Percentiles rank a stretch among this genome's conserved stretches.
Conservation (phyloP, 2,888 invertebrate species). For the Himalopsyche kuldschensis region DNA sequence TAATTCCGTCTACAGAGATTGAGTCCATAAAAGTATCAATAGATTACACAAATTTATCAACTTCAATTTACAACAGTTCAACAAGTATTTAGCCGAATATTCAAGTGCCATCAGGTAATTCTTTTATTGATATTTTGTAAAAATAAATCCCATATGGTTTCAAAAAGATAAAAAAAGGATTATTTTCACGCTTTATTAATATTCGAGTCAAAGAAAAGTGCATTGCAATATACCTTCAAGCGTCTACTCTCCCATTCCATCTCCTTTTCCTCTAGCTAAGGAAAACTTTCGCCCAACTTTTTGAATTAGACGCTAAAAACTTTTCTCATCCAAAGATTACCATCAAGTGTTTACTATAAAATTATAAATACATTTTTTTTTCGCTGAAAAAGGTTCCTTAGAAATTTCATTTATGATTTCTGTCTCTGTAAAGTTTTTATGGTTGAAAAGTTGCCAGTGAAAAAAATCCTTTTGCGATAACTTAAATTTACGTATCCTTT, state of each 20-base stretch:
- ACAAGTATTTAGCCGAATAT: no score
- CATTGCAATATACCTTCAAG: neutral
- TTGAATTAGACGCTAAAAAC: conserved; percentile 63
- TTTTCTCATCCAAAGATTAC: conserved; percentile 65
- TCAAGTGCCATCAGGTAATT: no score
- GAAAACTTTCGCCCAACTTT: conserved; percentile 48
- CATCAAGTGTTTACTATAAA: conserved; percentile 62
- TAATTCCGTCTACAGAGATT: no score
- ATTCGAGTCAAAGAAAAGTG: neutral
- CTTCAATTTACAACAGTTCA: no score
- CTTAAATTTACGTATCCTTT: neutral
- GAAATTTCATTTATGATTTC: conserved; percentile 37
- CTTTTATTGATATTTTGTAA: no score
- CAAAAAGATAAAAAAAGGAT: no score
- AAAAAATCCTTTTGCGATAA: neutral
- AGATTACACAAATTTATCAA: no score
- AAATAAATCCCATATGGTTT: no score
- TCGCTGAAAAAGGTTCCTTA: conserved; percentile 3
- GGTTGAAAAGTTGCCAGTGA: neutral
- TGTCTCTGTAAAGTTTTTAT: conserved; percentile 34
- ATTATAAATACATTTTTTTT: conserved; percentile 39
- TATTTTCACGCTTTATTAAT: neutral
- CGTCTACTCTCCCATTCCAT: neutral
- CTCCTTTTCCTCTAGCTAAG: neutral
- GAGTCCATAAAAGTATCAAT: no score